These are phyloP conservation scores for Drosophila rubida DNA, from an alignment of 2,888 invertebrate species.

Conservation along the genomic window DNA sequence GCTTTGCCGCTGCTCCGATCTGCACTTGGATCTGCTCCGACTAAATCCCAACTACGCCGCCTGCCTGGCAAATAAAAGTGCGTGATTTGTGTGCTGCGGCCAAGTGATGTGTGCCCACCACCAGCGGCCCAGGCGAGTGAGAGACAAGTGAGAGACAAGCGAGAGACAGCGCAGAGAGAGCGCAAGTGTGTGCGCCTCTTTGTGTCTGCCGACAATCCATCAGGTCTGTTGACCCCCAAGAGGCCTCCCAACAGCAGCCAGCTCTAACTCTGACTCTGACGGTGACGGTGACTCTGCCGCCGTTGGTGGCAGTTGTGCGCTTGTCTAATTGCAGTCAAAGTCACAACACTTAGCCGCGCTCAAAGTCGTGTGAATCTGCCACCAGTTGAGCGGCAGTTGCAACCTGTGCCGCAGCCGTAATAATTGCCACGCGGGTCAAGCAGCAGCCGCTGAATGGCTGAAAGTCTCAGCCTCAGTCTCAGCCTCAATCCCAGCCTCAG, in stretches of 20 bases:
- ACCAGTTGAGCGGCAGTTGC: slow-evolving; percentile 39
- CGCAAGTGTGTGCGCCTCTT: slow-evolving; percentile 9
- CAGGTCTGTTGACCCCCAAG: slow-evolving; percentile 73
- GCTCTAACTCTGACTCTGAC: background rate
- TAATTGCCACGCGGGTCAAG: slow-evolving; percentile 71
- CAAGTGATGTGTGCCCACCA: no score
- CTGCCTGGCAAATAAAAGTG: slow-evolving; percentile 70
- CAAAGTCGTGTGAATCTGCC: slow-evolving; percentile 62
- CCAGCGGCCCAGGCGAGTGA: slow-evolving; percentile 1
- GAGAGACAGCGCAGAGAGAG: slow-evolving; percentile 24
- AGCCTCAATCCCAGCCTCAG: slow-evolving; percentile 9
- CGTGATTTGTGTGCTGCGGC: slow-evolving; percentile 67
- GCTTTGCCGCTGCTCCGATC: slow-evolving; percentile 30
- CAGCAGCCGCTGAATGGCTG: slow-evolving; percentile 34
- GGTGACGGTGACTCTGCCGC: slow-evolving; percentile 16
- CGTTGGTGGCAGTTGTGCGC: slow-evolving; percentile 63
- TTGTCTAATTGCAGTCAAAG: slow-evolving; percentile 75
- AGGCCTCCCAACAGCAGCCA: background rate
- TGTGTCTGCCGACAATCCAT: slow-evolving; percentile 62
- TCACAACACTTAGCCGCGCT: slow-evolving; percentile 43
- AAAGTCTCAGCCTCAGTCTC: slow-evolving; percentile 32
- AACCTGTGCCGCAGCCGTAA: slow-evolving; percentile 31
- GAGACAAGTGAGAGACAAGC: slow-evolving; percentile 36
- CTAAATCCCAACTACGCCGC: background rate
- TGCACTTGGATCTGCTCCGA: background rate